A percentile compares a stretch with the other conserved stretches of the same genome.
phyloP scores from a whole-genome alignment of 2,888 invertebrate species.

The Cosmia pyralina region DNA sequence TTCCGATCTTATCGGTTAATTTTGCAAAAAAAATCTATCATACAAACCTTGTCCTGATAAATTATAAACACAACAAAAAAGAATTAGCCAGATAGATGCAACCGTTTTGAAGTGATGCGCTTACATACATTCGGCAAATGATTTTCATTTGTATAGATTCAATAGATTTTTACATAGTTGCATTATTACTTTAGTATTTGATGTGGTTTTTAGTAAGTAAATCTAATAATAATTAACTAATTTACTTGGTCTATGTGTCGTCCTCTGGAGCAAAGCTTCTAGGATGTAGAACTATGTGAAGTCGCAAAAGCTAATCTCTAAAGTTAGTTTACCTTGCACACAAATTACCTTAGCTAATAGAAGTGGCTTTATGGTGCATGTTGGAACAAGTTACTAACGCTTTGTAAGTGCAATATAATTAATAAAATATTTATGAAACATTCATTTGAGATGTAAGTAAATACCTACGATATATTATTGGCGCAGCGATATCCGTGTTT shows the following conservation, averaged over 20 bases:
- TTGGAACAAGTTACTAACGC: constrained; percentile 6
- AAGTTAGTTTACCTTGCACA: constrained; percentile 35
- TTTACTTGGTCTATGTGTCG: not conserved
- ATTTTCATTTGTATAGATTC: no score
- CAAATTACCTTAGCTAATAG: constrained; percentile 25
- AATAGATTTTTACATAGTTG: no score
- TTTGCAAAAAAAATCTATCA: no score
- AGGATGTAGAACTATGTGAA: not conserved
- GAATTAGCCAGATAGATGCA: no score
- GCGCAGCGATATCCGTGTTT: no score
- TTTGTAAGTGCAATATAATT: constrained; percentile 15
- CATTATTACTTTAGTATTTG: not conserved
- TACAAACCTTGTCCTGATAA: no score
- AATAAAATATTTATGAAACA: constrained; percentile 20
- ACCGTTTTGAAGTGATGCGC: no score
- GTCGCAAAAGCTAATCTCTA: constrained; percentile 20
- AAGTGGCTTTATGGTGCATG: constrained; percentile 31
- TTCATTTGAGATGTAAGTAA: not conserved
- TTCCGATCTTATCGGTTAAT: no score
- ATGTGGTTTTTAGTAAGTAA: not conserved
- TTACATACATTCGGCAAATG: no score
- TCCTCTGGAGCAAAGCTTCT: not conserved
- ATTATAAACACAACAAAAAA: no score
- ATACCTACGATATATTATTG: not conserved
- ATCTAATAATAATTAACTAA: no score